These are phyloP conservation scores for Lophura nycthemera DNA, from an alignment of 2,113 vertebrate species.

Conservation along the genomic window DNA sequence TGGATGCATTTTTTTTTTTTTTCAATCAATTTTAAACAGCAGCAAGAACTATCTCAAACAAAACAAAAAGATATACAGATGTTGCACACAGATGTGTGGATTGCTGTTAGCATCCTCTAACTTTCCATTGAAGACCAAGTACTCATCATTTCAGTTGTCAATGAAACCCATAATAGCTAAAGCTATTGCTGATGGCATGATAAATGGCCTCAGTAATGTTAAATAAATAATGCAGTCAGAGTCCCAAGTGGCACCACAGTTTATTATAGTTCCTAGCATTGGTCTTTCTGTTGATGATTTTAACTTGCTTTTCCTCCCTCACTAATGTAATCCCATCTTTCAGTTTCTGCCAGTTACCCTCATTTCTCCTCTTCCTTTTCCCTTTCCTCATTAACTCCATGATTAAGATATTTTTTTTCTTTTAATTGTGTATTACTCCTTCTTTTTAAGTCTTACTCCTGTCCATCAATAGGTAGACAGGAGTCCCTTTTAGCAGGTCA, in stretches of 20 bases:
- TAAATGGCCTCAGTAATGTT: background rate
- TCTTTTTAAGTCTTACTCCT: background rate
- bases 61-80: background rate
- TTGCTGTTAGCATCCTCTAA: background rate
- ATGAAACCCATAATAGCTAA: background rate
- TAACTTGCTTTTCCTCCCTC: background rate
- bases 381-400: background rate
- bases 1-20: background rate
- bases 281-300: background rate
- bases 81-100: background rate
- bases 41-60: background rate
- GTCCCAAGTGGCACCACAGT: background rate
- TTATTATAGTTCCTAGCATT: background rate
- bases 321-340: background rate
- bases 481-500: background rate
- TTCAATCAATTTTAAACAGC: background rate
- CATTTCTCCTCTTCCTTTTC: background rate
- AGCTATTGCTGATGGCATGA: background rate
- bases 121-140: background rate
- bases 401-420: background rate
- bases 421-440: background rate
- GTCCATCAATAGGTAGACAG: background rate
- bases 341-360: background rate
- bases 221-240: background rate
- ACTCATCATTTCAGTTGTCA: background rate